phyloP scores from a whole-genome alignment of 1,140 invertebrate genomes.

The Saxidomus purpurata region DNA sequence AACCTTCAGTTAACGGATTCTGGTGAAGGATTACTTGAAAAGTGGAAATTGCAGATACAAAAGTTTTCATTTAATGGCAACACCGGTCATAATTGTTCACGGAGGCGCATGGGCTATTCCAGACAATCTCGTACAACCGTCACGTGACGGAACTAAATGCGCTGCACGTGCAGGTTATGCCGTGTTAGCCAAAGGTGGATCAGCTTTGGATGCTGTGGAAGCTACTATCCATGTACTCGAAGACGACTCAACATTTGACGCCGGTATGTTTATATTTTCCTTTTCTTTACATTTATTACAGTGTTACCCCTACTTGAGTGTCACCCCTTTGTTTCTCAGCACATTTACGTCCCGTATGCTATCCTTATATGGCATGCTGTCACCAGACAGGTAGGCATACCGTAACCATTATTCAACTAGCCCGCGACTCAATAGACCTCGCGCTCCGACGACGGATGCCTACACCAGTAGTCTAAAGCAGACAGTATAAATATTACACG shows the following conservation, averaged over 20 bases:
- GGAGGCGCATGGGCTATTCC: slow-evolving; percentile 90
- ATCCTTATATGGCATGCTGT: too few species aligned
- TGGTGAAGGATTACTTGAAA: neutral
- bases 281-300: too few species aligned
- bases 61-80: slow-evolving; percentile 48
- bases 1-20: neutral
- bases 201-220: slow-evolving; percentile 92
- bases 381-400: too few species aligned
- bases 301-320: too few species aligned
- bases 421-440: too few species aligned
- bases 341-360: too few species aligned
- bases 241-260: slow-evolving; percentile 93
- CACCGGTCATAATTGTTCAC: slow-evolving; percentile 89
- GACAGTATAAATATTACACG: too few species aligned
- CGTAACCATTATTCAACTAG: too few species aligned
- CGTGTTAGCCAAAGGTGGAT: slow-evolving; percentile 87
- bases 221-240: slow-evolving; percentile 93
- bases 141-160: slow-evolving; percentile 90
- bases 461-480: too few species aligned
- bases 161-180: slow-evolving; percentile 87
- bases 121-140: slow-evolving; percentile 86
- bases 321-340: too few species aligned
- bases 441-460: too few species aligned
- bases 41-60: neutral
- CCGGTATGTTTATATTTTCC: slow-evolving; percentile 85